Conservation (phyloP, 2,113 vertebrate genomes). For the Ellobius talpinus region DNA sequence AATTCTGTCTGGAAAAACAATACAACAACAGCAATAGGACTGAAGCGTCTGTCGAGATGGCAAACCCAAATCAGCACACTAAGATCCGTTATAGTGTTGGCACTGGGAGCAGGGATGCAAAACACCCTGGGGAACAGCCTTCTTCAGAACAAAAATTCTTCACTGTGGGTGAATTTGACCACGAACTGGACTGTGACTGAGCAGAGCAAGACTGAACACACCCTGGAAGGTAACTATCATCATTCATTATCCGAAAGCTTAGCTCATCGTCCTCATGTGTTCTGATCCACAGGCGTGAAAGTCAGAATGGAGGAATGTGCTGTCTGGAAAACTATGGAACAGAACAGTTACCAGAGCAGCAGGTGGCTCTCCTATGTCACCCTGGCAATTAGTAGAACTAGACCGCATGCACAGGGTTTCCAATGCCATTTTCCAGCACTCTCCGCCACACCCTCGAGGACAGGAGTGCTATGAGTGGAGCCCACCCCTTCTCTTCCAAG, state of each 20-base stretch:
- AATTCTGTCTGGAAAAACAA: background rate
- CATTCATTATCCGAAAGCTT: background rate
- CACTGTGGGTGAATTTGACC: background rate
- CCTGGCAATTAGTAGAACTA: background rate
- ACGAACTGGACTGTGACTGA: background rate
- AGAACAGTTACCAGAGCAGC: background rate
- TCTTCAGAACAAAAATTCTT: background rate
- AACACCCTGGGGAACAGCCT: background rate
- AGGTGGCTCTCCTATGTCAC: background rate
- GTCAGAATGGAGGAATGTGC: background rate
- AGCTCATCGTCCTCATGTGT: background rate
- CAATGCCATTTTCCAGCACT: background rate
- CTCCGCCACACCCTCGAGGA: background rate
- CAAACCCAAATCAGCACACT: background rate
- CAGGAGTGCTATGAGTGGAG: fast-evolving
- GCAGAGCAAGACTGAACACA: background rate
- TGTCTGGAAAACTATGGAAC: background rate
- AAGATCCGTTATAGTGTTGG: background rate
- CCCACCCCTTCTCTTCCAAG: background rate
- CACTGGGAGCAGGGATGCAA: too few relatives aligned
- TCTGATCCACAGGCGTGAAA: background rate
- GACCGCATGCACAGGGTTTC: background rate
- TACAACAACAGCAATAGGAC: background rate
- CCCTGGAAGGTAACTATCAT: background rate
- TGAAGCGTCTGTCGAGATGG: background rate